These are phyloP conservation scores for Sarcophaga bullata DNA, from an alignment of 1,140 invertebrate species.

Conservation along the genomic window DNA sequence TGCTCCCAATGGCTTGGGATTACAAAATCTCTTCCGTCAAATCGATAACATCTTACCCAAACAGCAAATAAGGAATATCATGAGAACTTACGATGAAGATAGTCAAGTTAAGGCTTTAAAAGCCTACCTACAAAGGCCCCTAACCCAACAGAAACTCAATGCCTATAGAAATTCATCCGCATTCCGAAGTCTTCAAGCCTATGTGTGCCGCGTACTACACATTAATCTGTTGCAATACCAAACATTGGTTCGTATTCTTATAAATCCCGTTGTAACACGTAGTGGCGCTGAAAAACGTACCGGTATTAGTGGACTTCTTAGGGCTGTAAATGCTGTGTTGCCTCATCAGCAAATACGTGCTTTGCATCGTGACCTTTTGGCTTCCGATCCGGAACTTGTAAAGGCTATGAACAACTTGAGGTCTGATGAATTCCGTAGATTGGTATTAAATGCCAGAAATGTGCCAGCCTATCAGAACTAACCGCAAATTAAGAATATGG, in stretches of 20 bases:
- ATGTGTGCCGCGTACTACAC: slow-evolving; percentile 31
- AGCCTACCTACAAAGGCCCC: neutral
- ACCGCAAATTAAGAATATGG: neutral
- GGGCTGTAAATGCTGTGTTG: neutral
- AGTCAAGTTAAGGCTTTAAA: slow-evolving; percentile 25
- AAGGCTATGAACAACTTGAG: neutral
- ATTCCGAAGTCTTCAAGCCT: neutral
- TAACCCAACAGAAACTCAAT: neutral
- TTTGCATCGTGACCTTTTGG: slow-evolving; percentile 16
- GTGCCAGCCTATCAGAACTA: slow-evolving; percentile 16
- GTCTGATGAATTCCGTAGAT: slow-evolving; percentile 1
- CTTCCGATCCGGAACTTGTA: slow-evolving; percentile 28
- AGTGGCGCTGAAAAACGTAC: neutral
- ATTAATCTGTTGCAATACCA: slow-evolving; percentile 9
- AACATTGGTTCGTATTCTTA: neutral
- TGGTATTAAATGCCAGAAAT: slow-evolving; percentile 17
- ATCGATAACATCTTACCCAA: slow-evolving; percentile 17
- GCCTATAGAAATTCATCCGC: neutral
- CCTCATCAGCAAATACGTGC: slow-evolving; percentile 22
- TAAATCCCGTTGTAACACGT: neutral
- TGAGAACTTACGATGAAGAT: slow-evolving; percentile 3
- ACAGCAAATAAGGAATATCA: neutral
- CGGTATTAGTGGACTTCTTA: slow-evolving; percentile 34
- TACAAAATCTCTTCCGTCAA: slow-evolving; percentile 27
- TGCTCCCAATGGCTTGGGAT: slow-evolving; percentile 38